Evolutionary conservation across 2,113 vertebrate genomes (phyloP).

Genomic region (Forbesichthys agassizii): DNA sequence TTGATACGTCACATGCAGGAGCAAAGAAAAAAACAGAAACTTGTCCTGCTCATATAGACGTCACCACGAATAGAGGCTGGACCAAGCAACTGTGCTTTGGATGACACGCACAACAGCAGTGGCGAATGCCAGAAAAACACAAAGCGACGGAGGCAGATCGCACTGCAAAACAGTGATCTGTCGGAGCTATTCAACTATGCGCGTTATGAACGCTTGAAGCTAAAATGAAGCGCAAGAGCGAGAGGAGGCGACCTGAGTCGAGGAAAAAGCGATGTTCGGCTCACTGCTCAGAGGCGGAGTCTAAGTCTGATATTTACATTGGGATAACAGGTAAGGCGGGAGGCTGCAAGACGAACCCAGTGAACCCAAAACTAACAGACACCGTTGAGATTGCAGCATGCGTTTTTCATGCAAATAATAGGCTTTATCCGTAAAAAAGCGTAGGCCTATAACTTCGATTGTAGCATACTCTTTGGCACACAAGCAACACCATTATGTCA

Average conservation of each 20-base stretch:
- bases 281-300: constrained; percentile 70
- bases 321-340: constrained; percentile 76
- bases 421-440: neutral
- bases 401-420: neutral
- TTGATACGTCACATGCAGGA: constrained; percentile 71
- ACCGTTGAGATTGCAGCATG: constrained; percentile 1
- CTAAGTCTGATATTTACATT: constrained; percentile 73
- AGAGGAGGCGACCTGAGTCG: constrained; percentile 74
- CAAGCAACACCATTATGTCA: constrained; percentile 62
- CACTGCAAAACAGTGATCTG: constrained; percentile 16
- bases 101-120: constrained; percentile 29
- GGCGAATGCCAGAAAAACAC: constrained; percentile 41
- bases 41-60: constrained; percentile 63
- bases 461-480: constrained; percentile 29
- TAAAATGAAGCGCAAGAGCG: constrained; percentile 82
- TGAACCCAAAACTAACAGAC: constrained; percentile 29
- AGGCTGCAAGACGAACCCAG: constrained; percentile 35
- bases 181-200: constrained; percentile 40
- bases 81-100: constrained; percentile 35
- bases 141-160: constrained; percentile 17
- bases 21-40: constrained; percentile 54
- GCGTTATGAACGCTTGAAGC: constrained; percentile 36
- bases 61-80: constrained; percentile 57
- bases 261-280: constrained; percentile 76
- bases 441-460: constrained; percentile 9